Conservation (phyloP, 2,888 invertebrate species). For the Gasteruption jaculator region DNA sequence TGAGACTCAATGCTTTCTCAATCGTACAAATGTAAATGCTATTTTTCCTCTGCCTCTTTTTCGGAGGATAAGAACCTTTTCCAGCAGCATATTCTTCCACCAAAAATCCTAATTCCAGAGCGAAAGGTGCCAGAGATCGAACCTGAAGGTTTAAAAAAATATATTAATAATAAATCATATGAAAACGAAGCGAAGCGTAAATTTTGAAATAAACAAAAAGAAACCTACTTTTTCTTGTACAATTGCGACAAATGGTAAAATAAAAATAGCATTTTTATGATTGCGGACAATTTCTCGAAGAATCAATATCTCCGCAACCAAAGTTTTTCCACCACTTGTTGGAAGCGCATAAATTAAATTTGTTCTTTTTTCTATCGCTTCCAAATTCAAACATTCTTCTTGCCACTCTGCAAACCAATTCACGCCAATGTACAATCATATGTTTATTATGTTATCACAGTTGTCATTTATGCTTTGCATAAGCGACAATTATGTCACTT, state of each 20-base stretch:
- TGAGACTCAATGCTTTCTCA: conserved; percentile 84
- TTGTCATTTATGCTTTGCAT: no score
- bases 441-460: no score
- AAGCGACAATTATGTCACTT: no score
- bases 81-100: conserved; percentile 95
- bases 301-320: conserved; percentile 94
- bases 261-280: conserved; percentile 79
- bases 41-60: conserved; percentile 70
- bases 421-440: no score
- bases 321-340: conserved; percentile 95
- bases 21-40: conserved; percentile 90
- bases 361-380: conserved; percentile 65
- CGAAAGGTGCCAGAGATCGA: conserved; percentile 79
- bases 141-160: conserved; percentile 56
- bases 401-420: conserved; percentile 91
- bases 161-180: conserved; percentile 4
- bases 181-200: no score
- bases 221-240: conserved; percentile 91
- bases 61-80: conserved; percentile 80
- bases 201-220: conserved; percentile 3
- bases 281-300: conserved; percentile 77
- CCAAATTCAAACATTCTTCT: conserved; percentile 78
- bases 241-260: conserved; percentile 92
- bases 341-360: conserved; percentile 92
- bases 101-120: conserved; percentile 79